Evolutionary conservation across 23 tunicate genomes (phyloP).

Genomic region (Clavelina lepadiformis): DNA sequence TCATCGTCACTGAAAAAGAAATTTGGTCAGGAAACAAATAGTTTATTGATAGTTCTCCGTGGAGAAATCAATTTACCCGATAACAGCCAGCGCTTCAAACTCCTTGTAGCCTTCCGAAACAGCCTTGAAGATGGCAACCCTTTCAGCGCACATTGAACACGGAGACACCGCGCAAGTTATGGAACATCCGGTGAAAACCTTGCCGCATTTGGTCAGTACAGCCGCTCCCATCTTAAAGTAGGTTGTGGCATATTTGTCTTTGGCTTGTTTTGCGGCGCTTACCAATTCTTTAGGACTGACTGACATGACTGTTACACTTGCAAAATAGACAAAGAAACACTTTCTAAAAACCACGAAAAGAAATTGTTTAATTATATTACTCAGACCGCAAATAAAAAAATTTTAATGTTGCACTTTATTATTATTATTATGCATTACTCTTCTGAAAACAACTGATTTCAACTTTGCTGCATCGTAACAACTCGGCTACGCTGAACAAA

Average conservation of each 20-base stretch:
- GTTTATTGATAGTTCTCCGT: background rate
- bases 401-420: too few relatives aligned
- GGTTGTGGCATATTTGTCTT: background rate
- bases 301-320: too few relatives aligned
- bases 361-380: too few relatives aligned
- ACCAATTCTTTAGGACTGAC: background rate
- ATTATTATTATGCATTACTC: too few relatives aligned
- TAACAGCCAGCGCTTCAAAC: background rate
- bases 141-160: background rate
- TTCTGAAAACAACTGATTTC: too few relatives aligned
- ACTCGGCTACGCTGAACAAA: too few relatives aligned
- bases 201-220: background rate
- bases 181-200: background rate
- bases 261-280: background rate
- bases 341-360: too few relatives aligned
- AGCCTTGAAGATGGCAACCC: constrained; percentile 1
- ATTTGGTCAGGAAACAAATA: background rate
- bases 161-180: background rate
- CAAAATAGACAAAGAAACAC: too few relatives aligned
- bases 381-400: too few relatives aligned
- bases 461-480: too few relatives aligned
- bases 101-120: background rate
- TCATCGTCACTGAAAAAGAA: background rate
- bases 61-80: background rate
- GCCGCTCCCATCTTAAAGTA: background rate